A percentile compares a stretch with the other conserved stretches of the same genome.
Conservation (phyloP, 64 coral and sea anemone species). For the Stylophora pistillata region DNA sequence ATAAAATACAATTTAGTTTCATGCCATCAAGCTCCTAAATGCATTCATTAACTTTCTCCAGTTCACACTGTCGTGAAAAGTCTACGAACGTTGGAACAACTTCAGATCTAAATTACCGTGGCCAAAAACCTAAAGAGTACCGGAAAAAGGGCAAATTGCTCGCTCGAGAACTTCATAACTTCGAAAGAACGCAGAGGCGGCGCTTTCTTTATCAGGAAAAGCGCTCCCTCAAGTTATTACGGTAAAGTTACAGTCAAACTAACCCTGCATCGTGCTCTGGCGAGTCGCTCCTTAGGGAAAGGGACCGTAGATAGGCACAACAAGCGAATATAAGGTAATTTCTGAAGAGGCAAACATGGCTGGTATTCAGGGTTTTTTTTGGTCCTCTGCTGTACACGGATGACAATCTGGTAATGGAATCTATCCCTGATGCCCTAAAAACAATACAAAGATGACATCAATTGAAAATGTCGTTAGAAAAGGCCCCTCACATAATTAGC, state of each 20-base stretch:
- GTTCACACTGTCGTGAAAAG: no score
- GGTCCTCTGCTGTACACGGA: slow-evolving; percentile 89
- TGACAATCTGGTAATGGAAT: slow-evolving; percentile 94
- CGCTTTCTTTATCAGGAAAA: no score
- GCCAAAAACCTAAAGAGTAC: no score
- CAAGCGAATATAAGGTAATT: slow-evolving; percentile 97
- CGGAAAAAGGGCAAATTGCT: no score
- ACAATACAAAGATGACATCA: neutral
- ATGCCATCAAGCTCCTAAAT: neutral
- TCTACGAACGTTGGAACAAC: no score
- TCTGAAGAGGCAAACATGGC: slow-evolving; percentile 79
- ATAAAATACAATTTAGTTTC: neutral
- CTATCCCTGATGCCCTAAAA: slow-evolving; percentile 92
- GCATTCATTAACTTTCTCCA: no score
- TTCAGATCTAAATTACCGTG: no score
- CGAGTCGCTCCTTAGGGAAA: slow-evolving; percentile 49
- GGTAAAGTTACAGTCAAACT: neutral
- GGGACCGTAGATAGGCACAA: slow-evolving; percentile 75
- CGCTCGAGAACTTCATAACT: no score
- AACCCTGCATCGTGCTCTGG: slow-evolving; percentile 89
- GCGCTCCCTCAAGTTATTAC: neutral
- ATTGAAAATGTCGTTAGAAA: neutral
- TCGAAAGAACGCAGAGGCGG: no score
- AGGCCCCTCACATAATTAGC: no score
- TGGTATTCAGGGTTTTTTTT: slow-evolving; percentile 86